Percentiles rank a stretch among this genome's conserved stretches.
Evolutionary conservation across 2,888 invertebrate species (phyloP).

Genomic region (Andrena bucephala): DNA sequence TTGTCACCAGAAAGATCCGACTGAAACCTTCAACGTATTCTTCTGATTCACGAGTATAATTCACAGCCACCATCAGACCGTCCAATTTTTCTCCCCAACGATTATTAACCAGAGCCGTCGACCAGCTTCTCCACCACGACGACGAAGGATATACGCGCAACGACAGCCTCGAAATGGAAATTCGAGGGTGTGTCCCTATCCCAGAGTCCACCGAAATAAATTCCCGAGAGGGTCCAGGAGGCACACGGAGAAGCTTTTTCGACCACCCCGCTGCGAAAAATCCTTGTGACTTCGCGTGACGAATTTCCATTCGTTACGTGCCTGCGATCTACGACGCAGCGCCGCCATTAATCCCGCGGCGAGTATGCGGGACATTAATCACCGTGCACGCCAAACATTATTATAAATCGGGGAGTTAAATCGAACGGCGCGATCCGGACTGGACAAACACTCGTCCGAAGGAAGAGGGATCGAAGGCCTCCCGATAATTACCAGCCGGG

Average conservation of each 20-base stretch:
- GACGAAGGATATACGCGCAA: slow-evolving; percentile 35
- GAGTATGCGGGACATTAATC: slow-evolving; percentile 39
- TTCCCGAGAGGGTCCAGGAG: slow-evolving; percentile 8
- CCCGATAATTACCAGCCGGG: slow-evolving; percentile 45
- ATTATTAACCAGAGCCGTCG: slow-evolving; percentile 1
- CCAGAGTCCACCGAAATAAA: slow-evolving; percentile 53
- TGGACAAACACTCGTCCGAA: neutral
- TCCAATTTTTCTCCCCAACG: slow-evolving; percentile 25
- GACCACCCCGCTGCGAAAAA: slow-evolving; percentile 52
- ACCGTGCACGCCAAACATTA: slow-evolving; percentile 31
- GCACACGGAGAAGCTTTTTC: slow-evolving; percentile 10
- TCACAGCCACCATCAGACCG: slow-evolving; percentile 10
- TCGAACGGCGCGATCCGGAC: neutral
- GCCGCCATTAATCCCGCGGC: slow-evolving; percentile 37
- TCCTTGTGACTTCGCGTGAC: slow-evolving; percentile 51
- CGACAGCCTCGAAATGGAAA: slow-evolving; percentile 34
- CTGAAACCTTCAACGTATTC: neutral
- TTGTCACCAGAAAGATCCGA: neutral
- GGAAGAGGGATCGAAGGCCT: slow-evolving; percentile 31
- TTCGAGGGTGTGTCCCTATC: slow-evolving; percentile 49
- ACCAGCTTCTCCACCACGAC: slow-evolving; percentile 16
- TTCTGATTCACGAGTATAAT: slow-evolving; percentile 22
- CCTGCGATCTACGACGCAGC: slow-evolving; percentile 42
- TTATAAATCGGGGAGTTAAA: slow-evolving; percentile 24
- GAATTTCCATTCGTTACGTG: slow-evolving; percentile 57